These are phyloP conservation scores for Eilema depressum DNA, from an alignment of 2,888 invertebrate genomes.

Conservation along the genomic window DNA sequence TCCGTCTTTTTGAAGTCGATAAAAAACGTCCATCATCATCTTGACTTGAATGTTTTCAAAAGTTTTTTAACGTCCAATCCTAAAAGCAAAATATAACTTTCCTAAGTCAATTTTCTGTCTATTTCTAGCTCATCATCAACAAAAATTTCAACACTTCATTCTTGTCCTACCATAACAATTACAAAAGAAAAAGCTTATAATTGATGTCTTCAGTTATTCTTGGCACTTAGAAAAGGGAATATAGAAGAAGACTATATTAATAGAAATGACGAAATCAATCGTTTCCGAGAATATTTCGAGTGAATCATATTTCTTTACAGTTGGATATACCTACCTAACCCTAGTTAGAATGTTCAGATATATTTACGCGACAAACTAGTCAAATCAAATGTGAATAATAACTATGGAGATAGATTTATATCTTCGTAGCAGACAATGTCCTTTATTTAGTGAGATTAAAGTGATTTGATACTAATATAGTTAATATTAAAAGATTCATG, in stretches of 20 bases:
- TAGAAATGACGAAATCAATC: slow-evolving; percentile 40
- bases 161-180: slow-evolving; percentile 16
- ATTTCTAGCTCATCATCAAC: slow-evolving; percentile 20
- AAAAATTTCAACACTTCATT: slow-evolving; percentile 23
- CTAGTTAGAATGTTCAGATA: slow-evolving; percentile 36
- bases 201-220: slow-evolving; percentile 16
- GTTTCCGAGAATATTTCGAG: slow-evolving; percentile 32
- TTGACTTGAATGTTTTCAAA: neutral
- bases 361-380: slow-evolving; percentile 65
- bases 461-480: slow-evolving; percentile 40
- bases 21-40: neutral
- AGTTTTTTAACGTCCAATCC: slow-evolving; percentile 19
- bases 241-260: slow-evolving; percentile 10
- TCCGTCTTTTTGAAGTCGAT: neutral
- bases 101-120: slow-evolving; percentile 12
- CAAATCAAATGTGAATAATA: slow-evolving; percentile 60
- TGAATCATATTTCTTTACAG: slow-evolving; percentile 47
- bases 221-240: slow-evolving; percentile 8
- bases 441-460: slow-evolving; percentile 48
- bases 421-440: slow-evolving; percentile 26
- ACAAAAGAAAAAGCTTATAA: slow-evolving; percentile 15
- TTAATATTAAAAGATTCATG: slow-evolving; percentile 18
- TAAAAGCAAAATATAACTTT: slow-evolving; percentile 12
- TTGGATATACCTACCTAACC: slow-evolving; percentile 27
- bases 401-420: slow-evolving; percentile 49